phyloP scores from a whole-genome alignment of 2,113 vertebrate genomes.

The Anolis sagrei region DNA sequence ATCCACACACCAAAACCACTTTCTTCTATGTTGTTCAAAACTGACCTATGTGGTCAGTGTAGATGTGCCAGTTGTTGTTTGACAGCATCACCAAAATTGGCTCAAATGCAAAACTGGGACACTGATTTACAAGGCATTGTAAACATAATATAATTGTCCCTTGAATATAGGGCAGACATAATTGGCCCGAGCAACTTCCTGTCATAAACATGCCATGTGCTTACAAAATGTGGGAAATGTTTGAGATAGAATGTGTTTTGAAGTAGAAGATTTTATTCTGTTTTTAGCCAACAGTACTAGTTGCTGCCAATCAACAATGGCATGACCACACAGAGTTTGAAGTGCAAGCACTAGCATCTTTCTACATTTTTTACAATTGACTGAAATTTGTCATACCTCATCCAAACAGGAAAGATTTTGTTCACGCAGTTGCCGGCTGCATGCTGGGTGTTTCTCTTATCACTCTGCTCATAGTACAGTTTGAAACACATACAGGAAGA shows the following conservation, averaged over 20 bases:
- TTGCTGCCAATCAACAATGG: not conserved
- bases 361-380: slow-evolving; percentile 40
- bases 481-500: slow-evolving; percentile 57
- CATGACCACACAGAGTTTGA: slow-evolving; percentile 48
- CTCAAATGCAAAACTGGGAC: no score
- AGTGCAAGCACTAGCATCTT: slow-evolving; percentile 64
- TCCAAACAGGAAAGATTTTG: slow-evolving; percentile 63
- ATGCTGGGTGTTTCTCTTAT: slow-evolving; percentile 44
- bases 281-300: not conserved
- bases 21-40: no score
- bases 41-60: no score
- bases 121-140: no score
- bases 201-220: not conserved
- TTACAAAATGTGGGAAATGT: not conserved
- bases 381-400: slow-evolving; percentile 63
- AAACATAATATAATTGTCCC: no score
- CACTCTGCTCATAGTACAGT: slow-evolving; percentile 35
- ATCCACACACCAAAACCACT: no score
- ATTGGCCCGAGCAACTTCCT: not conserved
- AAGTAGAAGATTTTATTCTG: not conserved
- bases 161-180: not conserved
- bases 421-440: slow-evolving; percentile 45
- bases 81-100: no score
- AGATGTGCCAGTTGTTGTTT: no score
- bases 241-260: not conserved